Conservation (phyloP, 2,113 vertebrate species). For the Peromyscus leucopus region DNA sequence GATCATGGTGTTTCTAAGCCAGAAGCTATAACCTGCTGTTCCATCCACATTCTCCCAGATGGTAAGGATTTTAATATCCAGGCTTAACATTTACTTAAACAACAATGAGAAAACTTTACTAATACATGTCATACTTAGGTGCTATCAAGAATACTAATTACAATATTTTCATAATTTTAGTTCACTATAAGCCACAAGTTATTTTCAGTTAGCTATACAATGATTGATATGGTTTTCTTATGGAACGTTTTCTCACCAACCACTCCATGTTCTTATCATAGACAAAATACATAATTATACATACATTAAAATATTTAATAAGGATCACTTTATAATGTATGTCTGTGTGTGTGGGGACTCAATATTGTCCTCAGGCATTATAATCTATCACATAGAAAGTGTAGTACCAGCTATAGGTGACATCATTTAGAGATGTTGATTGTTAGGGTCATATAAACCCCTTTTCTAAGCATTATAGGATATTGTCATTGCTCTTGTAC, state of each 20-base stretch:
- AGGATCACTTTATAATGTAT: not conserved
- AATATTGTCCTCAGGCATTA: not conserved
- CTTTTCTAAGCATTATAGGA: not conserved
- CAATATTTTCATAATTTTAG: not conserved
- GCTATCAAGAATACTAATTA: not conserved
- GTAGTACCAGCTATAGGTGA: not conserved
- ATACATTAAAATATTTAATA: not conserved
- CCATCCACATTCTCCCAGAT: not conserved
- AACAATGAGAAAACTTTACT: not conserved
- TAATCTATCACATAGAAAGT: not conserved
- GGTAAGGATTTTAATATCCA: not conserved
- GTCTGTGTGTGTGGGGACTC: accelerated
- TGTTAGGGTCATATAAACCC: not conserved
- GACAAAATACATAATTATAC: not conserved
- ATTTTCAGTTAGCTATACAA: not conserved
- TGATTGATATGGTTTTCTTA: not conserved
- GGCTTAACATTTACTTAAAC: not conserved
- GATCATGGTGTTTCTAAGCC: not conserved
- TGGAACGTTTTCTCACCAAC: not conserved
- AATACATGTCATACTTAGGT: not conserved
- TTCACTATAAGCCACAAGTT: not conserved
- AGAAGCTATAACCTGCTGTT: not conserved
- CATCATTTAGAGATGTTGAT: not conserved
- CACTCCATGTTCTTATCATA: not conserved
- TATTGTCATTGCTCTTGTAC: too few species aligned